These are phyloP conservation scores for Xenotilapia leptura DNA, from an alignment of 2,113 vertebrate species.

Conservation along the genomic window DNA sequence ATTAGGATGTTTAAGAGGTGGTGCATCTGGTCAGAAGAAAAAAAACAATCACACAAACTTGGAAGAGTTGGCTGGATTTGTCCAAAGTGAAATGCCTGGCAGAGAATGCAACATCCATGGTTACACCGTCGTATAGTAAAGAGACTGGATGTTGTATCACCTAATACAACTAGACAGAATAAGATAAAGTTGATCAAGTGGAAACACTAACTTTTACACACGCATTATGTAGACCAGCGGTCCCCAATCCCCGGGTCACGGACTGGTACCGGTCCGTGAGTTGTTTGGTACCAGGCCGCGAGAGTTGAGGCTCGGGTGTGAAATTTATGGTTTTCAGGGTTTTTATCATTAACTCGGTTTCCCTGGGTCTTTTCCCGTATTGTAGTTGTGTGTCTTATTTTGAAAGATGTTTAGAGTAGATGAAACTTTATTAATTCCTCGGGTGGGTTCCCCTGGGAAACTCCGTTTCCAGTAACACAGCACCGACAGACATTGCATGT, in stretches of 20 bases:
- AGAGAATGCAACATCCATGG: background rate
- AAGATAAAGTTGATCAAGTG: background rate
- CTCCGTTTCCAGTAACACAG: background rate
- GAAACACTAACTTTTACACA: background rate
- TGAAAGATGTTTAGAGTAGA: background rate
- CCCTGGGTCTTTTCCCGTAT: background rate
- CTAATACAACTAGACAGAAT: background rate
- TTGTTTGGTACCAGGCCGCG: background rate
- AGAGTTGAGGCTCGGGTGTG: background rate
- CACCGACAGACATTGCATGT: background rate
- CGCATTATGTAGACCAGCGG: fast-evolving
- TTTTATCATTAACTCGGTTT: background rate
- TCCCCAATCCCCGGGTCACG: background rate
- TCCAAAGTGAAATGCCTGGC: background rate
- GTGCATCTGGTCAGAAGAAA: background rate
- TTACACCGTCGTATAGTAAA: background rate
- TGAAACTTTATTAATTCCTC: fast-evolving
- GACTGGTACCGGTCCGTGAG: background rate
- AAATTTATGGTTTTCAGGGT: background rate
- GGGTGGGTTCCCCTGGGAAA: background rate
- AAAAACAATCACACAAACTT: background rate
- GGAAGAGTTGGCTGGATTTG: background rate
- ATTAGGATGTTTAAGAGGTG: background rate
- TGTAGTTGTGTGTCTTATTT: background rate
- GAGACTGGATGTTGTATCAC: background rate